phyloP scores from a whole-genome alignment of 2,888 invertebrate species.

The Apodemia hepburni region DNA sequence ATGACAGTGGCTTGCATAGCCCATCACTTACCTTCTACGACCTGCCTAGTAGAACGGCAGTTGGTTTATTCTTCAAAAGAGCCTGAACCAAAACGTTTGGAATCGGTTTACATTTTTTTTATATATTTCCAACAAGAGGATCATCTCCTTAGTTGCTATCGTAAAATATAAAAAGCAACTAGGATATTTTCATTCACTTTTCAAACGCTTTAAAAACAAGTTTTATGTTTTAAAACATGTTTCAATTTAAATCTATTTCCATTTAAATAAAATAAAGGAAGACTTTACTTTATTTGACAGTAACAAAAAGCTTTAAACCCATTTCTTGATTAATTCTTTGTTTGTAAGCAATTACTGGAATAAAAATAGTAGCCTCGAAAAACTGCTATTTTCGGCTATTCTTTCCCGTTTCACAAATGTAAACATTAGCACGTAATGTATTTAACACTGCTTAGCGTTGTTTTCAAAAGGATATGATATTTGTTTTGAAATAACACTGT shows the following conservation, averaged over 20 bases:
- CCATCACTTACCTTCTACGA: too few relatives aligned
- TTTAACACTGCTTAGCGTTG: neutral
- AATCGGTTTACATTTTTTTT: too few relatives aligned
- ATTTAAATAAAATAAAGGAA: neutral
- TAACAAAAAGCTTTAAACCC: neutral
- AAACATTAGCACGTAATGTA: conserved; percentile 6
- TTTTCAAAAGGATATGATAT: neutral
- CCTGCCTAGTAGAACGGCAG: too few relatives aligned
- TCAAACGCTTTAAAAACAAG: too few relatives aligned
- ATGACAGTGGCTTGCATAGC: too few relatives aligned
- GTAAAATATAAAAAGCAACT: too few relatives aligned
- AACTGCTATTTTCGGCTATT: conserved; percentile 3
- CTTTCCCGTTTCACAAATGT: neutral
- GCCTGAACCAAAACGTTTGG: too few relatives aligned
- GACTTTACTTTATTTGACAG: neutral
- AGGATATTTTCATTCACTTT: too few relatives aligned
- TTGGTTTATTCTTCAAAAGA: too few relatives aligned
- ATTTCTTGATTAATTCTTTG: neutral
- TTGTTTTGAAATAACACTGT: neutral
- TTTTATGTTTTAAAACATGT: neutral
- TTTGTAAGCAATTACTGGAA: conserved; percentile 2
- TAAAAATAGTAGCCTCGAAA: neutral
- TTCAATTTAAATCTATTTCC: neutral
- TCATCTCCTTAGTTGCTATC: too few relatives aligned
- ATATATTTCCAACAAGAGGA: too few relatives aligned